Base-by-base conservation (phyloP, 2,888 invertebrate genomes). In the Thymelicus sylvestris region DNA sequence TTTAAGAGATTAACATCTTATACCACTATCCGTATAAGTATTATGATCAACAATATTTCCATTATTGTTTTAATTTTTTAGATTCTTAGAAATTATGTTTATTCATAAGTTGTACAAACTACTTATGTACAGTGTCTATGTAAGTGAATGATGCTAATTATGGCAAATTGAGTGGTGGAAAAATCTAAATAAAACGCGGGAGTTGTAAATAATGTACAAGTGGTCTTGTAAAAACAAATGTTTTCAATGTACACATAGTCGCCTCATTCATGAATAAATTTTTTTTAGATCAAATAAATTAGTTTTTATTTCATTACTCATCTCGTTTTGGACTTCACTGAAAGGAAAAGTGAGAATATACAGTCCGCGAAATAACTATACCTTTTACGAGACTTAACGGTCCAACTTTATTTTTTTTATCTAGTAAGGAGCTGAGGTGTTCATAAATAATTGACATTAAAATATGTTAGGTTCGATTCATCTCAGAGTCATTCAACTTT, bases 161-260 rank as follows among this genome's bases (percentile, higher is more conserved):
- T 76, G 74, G 73, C 74, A 77, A 74, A 73, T 69, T 78, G 77
- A 70, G 74, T 76, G 81, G 74, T 79, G 71, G 79, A 76, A 72
- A 77, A 74, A 76, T 74, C 66, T 74, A 60, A 74, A 72, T 74
- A 74, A 74, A 75, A 79, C 76, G 79, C 83, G 85, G 86, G 85
- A 82, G 83, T 80, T 93, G 93, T 93, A 93, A 87, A 93, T 93
- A 93, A 82, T 90, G 90, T 91, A 90, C 87, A 89, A 88, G 89
- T 87, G 86, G 85, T 90, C 85, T 83, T 92, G 90, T 92, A 91
- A 89, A 87, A 91, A 89, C 90, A 90, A 90, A 90, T 92, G 91
- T 91, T 92, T 92, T 92, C 89, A 89, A 91, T 92, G 93, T 94
- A 93, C 93, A 94, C 93, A 93, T 94, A 93, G 93, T 93, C 93